Evolutionary conservation across 1,140 invertebrate genomes (phyloP), one percentile per base, ranked within the genome.

Genomic region (Venustaconcha ellipsiformis): DNA sequence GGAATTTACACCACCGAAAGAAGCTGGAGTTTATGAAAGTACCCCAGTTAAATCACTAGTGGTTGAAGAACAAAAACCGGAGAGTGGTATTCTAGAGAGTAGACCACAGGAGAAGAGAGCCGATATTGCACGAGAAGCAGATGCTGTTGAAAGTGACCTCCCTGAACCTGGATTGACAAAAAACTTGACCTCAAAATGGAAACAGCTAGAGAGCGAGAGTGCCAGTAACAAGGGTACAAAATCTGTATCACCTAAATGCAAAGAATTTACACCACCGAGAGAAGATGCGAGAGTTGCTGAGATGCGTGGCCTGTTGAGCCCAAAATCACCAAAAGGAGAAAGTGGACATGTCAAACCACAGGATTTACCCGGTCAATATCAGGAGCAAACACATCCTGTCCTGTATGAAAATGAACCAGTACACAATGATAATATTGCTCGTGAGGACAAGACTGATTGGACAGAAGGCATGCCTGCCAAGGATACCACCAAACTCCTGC

Each of bases 201-300:
- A 80, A 65, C 85, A 87, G 67, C 67, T 86, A 30, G 85, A 88
- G 78, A 78, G 75, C 14, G 74, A 82, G 55, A 75, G 73, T 14
- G 73, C 81, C 57, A 82, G 74, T 74, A 76, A 72, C 70, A 82
- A 80, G 60, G 80, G 78, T 1, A 78, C 74, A 55, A 75, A 83
- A 17, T 67, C 78, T 18, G 73, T 81, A 11, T 82, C 80, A 6
- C 78, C 77, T 30, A 81, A 78, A 67, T 80, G 70, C 55, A 85
- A 85, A 78, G 87, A 88, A 73, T 88, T 88, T 68, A 88, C 87
- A 4, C 87, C 87, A 15, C 87, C 87, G 4, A 74, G 87, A 20
- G 86, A 84, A 18, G 82, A 84, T 14, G 72, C 79, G 3, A 67
- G 79, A 26, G 70, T 80, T 58, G 55, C 63, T 55, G 78, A 59